Evolutionary conservation across 2,113 vertebrate species (phyloP).

Genomic region (Corythaixoides concolor): DNA sequence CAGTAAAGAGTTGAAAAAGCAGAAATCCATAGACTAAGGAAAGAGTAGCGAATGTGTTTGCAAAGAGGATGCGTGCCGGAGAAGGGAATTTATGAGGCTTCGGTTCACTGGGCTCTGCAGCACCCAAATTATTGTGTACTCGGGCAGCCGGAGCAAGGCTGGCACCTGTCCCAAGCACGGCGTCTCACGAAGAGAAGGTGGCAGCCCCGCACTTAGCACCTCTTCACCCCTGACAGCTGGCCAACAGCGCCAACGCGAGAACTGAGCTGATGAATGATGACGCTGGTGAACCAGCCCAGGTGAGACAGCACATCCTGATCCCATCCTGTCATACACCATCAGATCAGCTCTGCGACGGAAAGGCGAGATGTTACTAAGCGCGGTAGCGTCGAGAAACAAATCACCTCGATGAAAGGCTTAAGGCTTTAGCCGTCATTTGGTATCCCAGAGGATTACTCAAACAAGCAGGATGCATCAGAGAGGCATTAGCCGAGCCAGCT

Average conservation of each 20-base stretch:
- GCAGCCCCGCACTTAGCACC: neutral
- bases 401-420: neutral
- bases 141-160: neutral
- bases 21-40: neutral
- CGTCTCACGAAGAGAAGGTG: neutral
- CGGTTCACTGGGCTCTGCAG: neutral
- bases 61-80: neutral
- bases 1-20: neutral
- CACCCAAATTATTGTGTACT: neutral
- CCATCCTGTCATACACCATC: neutral
- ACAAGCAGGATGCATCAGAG: neutral
- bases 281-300: neutral
- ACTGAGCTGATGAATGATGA: neutral
- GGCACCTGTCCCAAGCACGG: neutral
- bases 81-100: neutral
- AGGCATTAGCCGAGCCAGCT: neutral
- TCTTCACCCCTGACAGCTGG: neutral
- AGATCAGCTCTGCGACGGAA: neutral
- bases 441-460: neutral
- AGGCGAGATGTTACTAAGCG: neutral
- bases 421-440: neutral
- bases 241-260: neutral
- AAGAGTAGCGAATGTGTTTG: neutral
- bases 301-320: neutral
- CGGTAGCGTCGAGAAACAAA: neutral